Evolutionary conservation across 1,140 invertebrate genomes (phyloP), one percentile per base, ranked within the genome.

Genomic region (Muscidifurax raptorellus): DNA sequence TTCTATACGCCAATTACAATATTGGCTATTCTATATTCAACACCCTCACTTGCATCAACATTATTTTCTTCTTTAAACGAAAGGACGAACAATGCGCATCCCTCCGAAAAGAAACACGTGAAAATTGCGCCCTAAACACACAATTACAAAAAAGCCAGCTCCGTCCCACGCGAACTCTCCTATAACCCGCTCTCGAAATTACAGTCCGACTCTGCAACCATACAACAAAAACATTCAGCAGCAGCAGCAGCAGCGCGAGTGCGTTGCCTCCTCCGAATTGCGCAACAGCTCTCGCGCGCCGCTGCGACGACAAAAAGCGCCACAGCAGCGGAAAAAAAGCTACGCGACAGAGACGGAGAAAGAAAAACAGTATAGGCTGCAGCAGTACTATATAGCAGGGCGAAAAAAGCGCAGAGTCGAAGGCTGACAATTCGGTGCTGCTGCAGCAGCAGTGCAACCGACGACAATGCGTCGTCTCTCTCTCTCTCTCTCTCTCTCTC

Each of bases 351-450:
- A 81, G 72, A 59, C 27, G 27, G 5, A 4, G 40, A 75, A 76
- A 44, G 28, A 77, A 77, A 81, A 71, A 69, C 10, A 36, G 30
- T 66, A 76, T 18, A 69, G 66, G 66, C 27, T 69, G 44, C n/a
- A 66, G 12, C 64, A 66, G 64, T 66, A 66, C n/a, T 30, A 52
- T 22, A 40, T 18, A 69, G 36, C 32, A 69, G 36, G 72, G 15
- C 18, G 52, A 22, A n/a, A 59, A 59, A 59, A 59, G 52, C 44
- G 44, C 47, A 77, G 25, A 59, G 25, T 66, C 78, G 71, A 80
- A 84, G 78, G 78, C 67, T 80, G 75, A 86, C 87, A 88, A 88
- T 89, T 88, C 88, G 87, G n/a, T n/a, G 30, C 44, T 32, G 18
- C 27, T 44, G 36, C 40, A 13, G 30, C 79, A 27, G 32, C 40